These are phyloP conservation scores for Nematolebias whitei DNA, from an alignment of 2,113 vertebrate species.

Conservation along the genomic window DNA sequence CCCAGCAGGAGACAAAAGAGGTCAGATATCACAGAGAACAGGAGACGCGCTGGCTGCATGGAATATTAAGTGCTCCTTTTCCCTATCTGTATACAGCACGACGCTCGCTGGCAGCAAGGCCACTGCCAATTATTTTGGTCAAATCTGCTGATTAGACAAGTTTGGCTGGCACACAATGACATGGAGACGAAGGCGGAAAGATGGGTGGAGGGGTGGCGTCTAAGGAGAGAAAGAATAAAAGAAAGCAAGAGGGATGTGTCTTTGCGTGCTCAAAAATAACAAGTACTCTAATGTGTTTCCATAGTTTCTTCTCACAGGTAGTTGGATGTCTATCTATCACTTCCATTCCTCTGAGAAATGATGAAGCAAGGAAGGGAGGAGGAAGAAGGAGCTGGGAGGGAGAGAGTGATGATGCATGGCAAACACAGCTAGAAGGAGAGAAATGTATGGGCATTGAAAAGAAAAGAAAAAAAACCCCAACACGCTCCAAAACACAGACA, in stretches of 20 bases:
- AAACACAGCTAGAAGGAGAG: conserved; percentile 68
- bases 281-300: conserved; percentile 39
- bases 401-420: conserved; percentile 75
- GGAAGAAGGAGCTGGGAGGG: conserved; percentile 34
- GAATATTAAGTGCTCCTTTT: conserved; percentile 76
- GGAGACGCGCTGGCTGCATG: conserved; percentile 67
- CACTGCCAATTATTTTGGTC: conserved; percentile 76
- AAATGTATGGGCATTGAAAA: conserved; percentile 66
- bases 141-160: conserved; percentile 80
- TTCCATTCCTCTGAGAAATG: conserved; percentile 56
- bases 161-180: conserved; percentile 72
- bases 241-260: conserved; percentile 23
- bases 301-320: conserved; percentile 58
- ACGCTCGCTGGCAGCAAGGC: conserved; percentile 70
- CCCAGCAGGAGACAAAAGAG: conserved; percentile 79
- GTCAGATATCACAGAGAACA: conserved; percentile 81
- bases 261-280: conserved; percentile 44
- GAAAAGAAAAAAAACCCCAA: conserved; percentile 72
- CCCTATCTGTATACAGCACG: conserved; percentile 73
- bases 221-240: conserved; percentile 17
- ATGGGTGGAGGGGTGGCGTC: not conserved
- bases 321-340: conserved; percentile 39
- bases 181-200: conserved; percentile 40
- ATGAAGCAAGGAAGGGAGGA: conserved; percentile 47
- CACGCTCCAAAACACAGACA: conserved; percentile 78